phyloP scores from a whole-genome alignment of 1,140 invertebrate species.

The Procambarus virginalis region DNA sequence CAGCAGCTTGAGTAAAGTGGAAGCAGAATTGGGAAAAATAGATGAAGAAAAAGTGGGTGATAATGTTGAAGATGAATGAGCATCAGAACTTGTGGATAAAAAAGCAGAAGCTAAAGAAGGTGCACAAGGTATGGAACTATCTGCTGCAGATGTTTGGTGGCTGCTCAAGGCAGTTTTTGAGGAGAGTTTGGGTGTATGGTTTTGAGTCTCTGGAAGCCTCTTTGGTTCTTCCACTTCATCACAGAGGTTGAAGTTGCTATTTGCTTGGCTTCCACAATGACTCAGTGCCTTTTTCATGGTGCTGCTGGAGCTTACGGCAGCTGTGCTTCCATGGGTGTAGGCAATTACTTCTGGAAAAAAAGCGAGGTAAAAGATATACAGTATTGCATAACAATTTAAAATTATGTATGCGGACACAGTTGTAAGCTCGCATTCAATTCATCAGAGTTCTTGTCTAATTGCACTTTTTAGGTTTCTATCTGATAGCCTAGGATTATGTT shows the following conservation, averaged over 20 bases:
- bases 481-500: no score
- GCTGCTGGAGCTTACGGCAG: not conserved
- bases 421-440: no score
- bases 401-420: no score
- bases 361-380: not conserved
- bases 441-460: no score
- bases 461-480: no score
- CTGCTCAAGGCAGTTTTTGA: not conserved
- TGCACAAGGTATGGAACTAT: not conserved
- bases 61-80: not conserved
- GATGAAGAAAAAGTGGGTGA: not conserved
- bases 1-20: not conserved
- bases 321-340: not conserved
- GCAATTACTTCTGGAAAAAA: not conserved
- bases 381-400: no score
- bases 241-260: not conserved
- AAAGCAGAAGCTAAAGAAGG: not conserved
- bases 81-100: not conserved
- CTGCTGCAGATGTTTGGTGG: not conserved
- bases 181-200: not conserved
- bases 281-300: not conserved
- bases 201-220: not conserved
- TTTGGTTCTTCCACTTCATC: not conserved
- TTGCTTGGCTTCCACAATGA: not conserved
- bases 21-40: not conserved